These are phyloP conservation scores for Pegoplata infirma DNA, from an alignment of 2,888 invertebrate genomes.

Conservation along the genomic window DNA sequence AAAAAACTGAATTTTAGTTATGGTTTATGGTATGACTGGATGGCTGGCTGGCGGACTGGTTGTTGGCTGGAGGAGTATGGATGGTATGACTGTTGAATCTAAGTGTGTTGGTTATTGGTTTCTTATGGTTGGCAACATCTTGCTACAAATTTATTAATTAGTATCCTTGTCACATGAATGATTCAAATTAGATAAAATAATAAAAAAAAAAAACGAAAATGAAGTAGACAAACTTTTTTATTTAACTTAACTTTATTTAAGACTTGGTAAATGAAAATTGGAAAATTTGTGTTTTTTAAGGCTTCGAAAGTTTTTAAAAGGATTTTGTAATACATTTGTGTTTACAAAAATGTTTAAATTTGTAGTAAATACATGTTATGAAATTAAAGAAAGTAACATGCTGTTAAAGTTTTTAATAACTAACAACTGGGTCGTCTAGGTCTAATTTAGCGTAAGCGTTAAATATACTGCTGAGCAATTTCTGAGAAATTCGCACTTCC, in stretches of 20 bases:
- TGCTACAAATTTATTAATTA: slow-evolving; percentile 61
- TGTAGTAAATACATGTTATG: no score
- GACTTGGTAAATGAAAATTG: not conserved
- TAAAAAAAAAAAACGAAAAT: not conserved
- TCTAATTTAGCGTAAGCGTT: no score
- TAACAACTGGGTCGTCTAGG: no score
- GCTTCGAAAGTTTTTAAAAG: not conserved
- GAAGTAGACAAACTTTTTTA: slow-evolving; percentile 22
- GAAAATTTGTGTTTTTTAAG: not conserved
- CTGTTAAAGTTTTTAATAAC: no score
- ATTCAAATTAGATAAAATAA: slow-evolving; percentile 47
- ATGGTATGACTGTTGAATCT: slow-evolving; percentile 39
- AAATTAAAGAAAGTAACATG: no score
- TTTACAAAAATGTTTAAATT: no score
- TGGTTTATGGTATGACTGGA: slow-evolving; percentile 32
- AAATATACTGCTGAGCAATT: no score
- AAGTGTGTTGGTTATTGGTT: slow-evolving; percentile 44
- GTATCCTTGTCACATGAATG: slow-evolving; percentile 61
- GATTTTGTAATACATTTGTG: no score
- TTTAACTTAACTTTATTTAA: not conserved
- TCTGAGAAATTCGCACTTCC: no score
- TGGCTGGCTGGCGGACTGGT: not conserved
- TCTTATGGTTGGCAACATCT: slow-evolving; percentile 54
- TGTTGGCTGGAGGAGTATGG: slow-evolving; percentile 5
- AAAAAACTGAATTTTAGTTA: slow-evolving; percentile 36